Base-by-base conservation (phyloP, 2,797 vertebrate species). In the Xerus rutilus region DNA sequence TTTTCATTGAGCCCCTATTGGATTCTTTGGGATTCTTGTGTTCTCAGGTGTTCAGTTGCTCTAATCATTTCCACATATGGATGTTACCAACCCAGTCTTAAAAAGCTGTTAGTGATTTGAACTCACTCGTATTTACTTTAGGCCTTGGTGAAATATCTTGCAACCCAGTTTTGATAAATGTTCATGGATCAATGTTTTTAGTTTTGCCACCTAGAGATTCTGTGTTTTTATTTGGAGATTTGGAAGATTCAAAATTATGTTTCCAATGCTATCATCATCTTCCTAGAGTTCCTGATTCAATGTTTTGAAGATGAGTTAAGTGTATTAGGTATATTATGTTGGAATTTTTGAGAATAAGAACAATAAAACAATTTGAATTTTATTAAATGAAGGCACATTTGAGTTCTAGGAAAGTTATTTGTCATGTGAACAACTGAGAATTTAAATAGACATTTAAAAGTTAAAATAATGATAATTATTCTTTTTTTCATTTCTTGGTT, bases 331-430 rank as follows among this genome's bases (percentile, higher is more conserved):
- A 5, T 43, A 52, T 43, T 57, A 49, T 28, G 3, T 72, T 85
- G 49, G 1, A 76, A 30, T 86, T 25, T 86, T 70, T 79, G 69
- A 59, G 18, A 81, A 62, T 64, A 78, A 96, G 52, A 62, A 52
- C 85, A 84, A 79, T 14, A 49, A 72, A 89, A n/a, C 57, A 62
- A 79, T 72, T 92, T 86, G 17, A 86, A 45, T 67, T 70, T 90
- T 64, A 52, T 89, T 82, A 93, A 70, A 15, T 30, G 69, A 39
- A 82, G 43, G 13, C 45, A 57, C 9, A 32, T 74, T 70, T 62
- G 62, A 18, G 5, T 89, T 70, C 89, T 28, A 65, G 57, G 21
- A 59, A 86, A 86, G 23, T 9, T 57, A 5, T 23, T 45, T 81
- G 23, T 89, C 59, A 76, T 28, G 21, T 47, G 64, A 86, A 92